These are phyloP conservation scores for Trichechus manatus DNA, from an alignment of 2,113 vertebrate species.

Conservation along the genomic window DNA sequence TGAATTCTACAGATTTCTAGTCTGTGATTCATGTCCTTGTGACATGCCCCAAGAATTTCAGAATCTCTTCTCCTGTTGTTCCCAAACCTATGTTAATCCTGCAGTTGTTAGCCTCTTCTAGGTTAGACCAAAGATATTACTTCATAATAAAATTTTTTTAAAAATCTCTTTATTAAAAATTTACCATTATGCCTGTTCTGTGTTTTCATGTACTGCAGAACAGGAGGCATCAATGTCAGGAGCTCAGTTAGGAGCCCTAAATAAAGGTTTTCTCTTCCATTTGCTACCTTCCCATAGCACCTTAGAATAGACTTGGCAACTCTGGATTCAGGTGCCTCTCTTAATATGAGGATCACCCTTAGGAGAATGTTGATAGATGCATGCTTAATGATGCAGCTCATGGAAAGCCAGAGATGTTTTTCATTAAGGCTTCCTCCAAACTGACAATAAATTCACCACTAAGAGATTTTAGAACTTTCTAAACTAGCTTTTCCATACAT, in stretches of 20 bases:
- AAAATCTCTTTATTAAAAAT: not conserved
- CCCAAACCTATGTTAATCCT: not conserved
- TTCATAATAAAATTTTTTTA: not conserved
- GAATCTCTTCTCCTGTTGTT: not conserved
- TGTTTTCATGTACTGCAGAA: not conserved
- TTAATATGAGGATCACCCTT: not conserved
- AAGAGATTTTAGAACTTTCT: not conserved
- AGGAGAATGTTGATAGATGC: not conserved
- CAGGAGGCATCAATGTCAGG: not conserved
- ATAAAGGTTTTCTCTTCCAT: not conserved
- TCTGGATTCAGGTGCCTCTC: not conserved
- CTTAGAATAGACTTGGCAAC: not conserved
- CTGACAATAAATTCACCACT: not conserved
- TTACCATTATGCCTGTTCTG: not conserved
- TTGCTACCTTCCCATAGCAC: not conserved
- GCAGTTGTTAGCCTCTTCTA: not conserved
- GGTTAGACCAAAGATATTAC: not conserved
- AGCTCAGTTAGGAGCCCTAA: not conserved
- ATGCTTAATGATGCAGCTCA: not conserved
- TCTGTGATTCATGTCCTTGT: not conserved
- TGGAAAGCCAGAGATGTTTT: not conserved
- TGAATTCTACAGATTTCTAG: not conserved
- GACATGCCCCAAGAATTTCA: not conserved
- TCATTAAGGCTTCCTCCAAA: not conserved
- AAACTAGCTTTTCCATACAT: not conserved